Evolutionary conservation across 2,797 vertebrate genomes (phyloP).

Genomic region (Phoeniculus purpureus): DNA sequence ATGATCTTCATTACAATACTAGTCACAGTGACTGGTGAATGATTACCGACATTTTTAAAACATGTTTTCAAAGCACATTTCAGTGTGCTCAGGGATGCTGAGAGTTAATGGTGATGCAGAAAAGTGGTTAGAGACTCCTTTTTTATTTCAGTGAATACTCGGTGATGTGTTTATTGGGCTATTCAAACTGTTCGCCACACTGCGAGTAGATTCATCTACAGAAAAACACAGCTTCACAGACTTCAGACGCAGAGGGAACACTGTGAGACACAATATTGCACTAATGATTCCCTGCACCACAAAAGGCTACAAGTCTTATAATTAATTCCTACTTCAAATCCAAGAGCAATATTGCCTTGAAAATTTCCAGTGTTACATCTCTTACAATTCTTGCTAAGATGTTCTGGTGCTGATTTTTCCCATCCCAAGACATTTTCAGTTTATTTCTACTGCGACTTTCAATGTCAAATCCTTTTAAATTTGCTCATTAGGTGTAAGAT

Average conservation of each 20-base stretch:
- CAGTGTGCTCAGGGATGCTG: neutral
- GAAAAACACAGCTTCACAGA: neutral
- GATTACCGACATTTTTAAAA: neutral
- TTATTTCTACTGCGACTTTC: slow-evolving; percentile 6
- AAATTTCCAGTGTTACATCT: neutral
- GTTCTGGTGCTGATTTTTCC: neutral
- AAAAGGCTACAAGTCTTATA: neutral
- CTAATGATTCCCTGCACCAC: neutral
- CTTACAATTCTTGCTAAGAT: neutral
- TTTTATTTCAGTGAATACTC: neutral
- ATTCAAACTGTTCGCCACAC: neutral
- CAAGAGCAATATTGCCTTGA: neutral
- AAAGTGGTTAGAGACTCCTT: neutral
- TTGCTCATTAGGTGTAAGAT: neutral
- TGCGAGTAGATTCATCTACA: neutral
- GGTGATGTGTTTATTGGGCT: neutral
- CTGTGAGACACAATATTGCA: neutral
- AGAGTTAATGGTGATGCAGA: neutral
- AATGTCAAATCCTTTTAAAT: neutral
- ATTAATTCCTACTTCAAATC: slow-evolving; percentile 5
- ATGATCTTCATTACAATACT: slow-evolving; percentile 16
- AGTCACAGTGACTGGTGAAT: neutral
- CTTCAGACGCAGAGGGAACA: neutral
- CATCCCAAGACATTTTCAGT: neutral
- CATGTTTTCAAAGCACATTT: neutral